Evolutionary conservation across 2,797 vertebrate species (phyloP), one percentile per base, ranked within the genome.

Genomic region (Cirrhinus molitorella): DNA sequence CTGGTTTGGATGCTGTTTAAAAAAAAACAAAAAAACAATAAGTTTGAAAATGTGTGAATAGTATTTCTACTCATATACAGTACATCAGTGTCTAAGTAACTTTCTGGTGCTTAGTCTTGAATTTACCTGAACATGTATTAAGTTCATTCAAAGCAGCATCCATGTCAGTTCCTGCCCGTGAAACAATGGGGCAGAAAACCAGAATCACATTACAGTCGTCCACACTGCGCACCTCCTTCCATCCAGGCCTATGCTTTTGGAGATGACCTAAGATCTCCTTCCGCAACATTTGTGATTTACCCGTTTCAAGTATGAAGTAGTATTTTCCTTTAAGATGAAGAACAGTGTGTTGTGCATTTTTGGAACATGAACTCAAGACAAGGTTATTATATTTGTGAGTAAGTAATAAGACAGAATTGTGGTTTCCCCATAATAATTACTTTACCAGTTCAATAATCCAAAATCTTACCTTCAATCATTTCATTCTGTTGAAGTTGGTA

Each of bases 131-230:
- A 47, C 0, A 5, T 0, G 3, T 23, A 17, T 77, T 63, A 59
- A 87, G 82, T 55, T 43, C 6, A 7, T 28, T 7, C 21, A 81
- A 11, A 47, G 85, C 85, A 17, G 55, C 55, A 55, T 84, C 21
- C 19, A 81, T 78, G 19, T 86, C 78, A 16, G 82, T 73, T 84
- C 82, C 82, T 12, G 65, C 72, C 47, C 72, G 78, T 21, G 82
- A 84, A 23, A 66, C 57, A 47, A 87, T 25, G 16, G 57, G 57
- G 25, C 85, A 84, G 21, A 81, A 81, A 57, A 66, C 45, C 37
- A 87, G 6, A 61, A 87, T 40, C 34, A 84, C 49, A 81, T 87
- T 66, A 47, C 78, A 51, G 0, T 81, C 9, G 0, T 65, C 3
- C 25, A 45, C 81, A 5, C 0, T 16, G 12, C 9, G 0, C 34